Evolutionary conservation across 2,888 invertebrate genomes (phyloP).

Genomic region (Coecobrya sp.): DNA sequence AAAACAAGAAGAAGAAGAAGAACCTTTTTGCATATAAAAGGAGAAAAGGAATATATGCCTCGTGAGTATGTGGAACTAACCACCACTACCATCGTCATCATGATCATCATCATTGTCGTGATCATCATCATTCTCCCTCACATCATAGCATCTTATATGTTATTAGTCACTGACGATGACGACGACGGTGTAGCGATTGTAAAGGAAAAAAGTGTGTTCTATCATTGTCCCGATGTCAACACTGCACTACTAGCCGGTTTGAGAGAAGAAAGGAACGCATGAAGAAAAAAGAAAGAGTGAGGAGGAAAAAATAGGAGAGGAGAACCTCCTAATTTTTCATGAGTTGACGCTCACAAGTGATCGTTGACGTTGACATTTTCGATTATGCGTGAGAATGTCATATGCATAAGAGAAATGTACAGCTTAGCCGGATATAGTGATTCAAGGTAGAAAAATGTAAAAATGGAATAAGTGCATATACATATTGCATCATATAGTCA

Average conservation of each 20-base stretch:
- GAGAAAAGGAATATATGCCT: neutral
- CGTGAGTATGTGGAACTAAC: slow-evolving; percentile 9
- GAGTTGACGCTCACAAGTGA: slow-evolving; percentile 82
- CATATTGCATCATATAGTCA: slow-evolving; percentile 12
- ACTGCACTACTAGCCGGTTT: slow-evolving; percentile 46
- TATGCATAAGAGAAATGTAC: slow-evolving; percentile 30
- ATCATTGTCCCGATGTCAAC: slow-evolving; percentile 57
- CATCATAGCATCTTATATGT: slow-evolving; percentile 20
- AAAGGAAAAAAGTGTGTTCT: slow-evolving; percentile 38
- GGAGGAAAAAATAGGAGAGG: slow-evolving; percentile 6
- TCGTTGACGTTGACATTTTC: slow-evolving; percentile 82
- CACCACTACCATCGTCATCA: neutral
- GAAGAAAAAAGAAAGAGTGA: slow-evolving; percentile 22
- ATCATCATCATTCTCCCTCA: neutral
- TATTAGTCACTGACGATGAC: slow-evolving; percentile 48
- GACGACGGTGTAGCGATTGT: slow-evolving; percentile 31
- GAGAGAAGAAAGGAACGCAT: slow-evolving; percentile 1
- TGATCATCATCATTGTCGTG: neutral
- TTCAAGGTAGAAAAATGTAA: neutral
- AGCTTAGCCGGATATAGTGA: neutral
- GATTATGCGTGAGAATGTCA: slow-evolving; percentile 81
- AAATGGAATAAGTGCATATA: neutral
- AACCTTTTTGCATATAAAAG: slow-evolving; percentile 18
- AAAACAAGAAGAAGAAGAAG: slow-evolving; percentile 47
- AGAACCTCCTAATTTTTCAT: slow-evolving; percentile 82